These are phyloP conservation scores for Pollenia amentaria DNA, from an alignment of 2,888 invertebrate species.

Conservation along the genomic window DNA sequence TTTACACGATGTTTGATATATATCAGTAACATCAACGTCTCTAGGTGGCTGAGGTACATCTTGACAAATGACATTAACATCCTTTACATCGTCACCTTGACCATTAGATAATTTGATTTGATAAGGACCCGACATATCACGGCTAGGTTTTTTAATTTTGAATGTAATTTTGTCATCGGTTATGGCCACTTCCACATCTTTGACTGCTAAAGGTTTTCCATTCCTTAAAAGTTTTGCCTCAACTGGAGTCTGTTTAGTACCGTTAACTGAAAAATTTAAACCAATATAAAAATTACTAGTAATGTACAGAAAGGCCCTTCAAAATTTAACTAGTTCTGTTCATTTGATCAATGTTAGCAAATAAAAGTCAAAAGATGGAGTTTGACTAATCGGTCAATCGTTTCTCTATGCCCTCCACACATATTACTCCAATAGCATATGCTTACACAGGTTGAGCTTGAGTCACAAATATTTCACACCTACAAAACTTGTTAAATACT, in stretches of 20 bases:
- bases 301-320: too few species aligned
- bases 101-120: constrained; percentile 96
- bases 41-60: constrained; percentile 94
- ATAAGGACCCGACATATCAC: constrained; percentile 95
- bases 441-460: too few species aligned
- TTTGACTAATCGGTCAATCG: too few species aligned
- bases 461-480: too few species aligned
- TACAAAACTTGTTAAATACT: too few species aligned
- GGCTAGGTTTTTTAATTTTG: constrained; percentile 95
- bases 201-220: constrained; percentile 94
- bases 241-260: constrained; percentile 94
- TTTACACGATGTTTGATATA: constrained; percentile 95
- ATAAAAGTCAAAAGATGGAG: too few species aligned
- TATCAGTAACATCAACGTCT: constrained; percentile 93
- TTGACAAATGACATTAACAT: constrained; percentile 94
- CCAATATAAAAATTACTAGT: too few species aligned
- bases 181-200: constrained; percentile 96
- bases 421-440: too few species aligned
- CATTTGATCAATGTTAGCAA: too few species aligned
- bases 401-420: too few species aligned
- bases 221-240: constrained; percentile 96
- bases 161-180: constrained; percentile 95
- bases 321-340: too few species aligned
- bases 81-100: constrained; percentile 95
- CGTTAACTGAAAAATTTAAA: constrained; percentile 88